Base-by-base conservation (phyloP, 2,888 invertebrate species). In the Clivina fossor region DNA sequence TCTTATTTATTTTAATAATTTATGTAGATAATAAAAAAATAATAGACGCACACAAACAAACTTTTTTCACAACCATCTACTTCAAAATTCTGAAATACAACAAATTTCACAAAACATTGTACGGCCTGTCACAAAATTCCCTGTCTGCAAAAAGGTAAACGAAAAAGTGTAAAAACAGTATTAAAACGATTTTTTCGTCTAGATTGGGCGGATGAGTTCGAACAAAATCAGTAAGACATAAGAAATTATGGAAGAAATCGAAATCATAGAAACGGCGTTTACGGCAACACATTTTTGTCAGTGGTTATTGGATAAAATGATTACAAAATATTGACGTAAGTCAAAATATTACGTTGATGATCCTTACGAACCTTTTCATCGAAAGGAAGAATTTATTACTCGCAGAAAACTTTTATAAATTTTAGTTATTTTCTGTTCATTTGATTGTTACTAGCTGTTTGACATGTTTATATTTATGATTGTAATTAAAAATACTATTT, bases 141-240 rank as follows among this genome's bases (percentile, higher is more conserved):
- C 90, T n/a, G n/a, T 28, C 66, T 80, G 3, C 76, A 74, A 37
- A 85, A 79, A 67, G 93, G 92, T 1, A 90, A 87, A 73, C 80
- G 89, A 60, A 88, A 87, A 73, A 74, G 85, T 0, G 86, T 86
- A 0, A 85, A 83, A 66, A 78, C 86, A 2, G 90, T 86, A 1
- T 26, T 84, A 0, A 75, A 76, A 49, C 78, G 93, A 63, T 95
- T 94, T 71, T 89, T 84, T 64, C 81, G 94, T 57, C 74, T 95
- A 8, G 73, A 88, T 65, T 93, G 92, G 96, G 96, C 8, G 83
- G 81, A 9, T 96, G 96, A 94, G 93, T 96, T 49, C 80, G 93
- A 59, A 83, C 93, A 0, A 83, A 80, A 65, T 81, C 86, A 38
- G 94, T 93, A 0, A 80, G 89, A 15, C 73, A 85, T 4, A 91